Evolutionary conservation across 1,140 invertebrate species (phyloP), one percentile per base, ranked within the genome.

Genomic region (Meloidogyne chitwoodi): DNA sequence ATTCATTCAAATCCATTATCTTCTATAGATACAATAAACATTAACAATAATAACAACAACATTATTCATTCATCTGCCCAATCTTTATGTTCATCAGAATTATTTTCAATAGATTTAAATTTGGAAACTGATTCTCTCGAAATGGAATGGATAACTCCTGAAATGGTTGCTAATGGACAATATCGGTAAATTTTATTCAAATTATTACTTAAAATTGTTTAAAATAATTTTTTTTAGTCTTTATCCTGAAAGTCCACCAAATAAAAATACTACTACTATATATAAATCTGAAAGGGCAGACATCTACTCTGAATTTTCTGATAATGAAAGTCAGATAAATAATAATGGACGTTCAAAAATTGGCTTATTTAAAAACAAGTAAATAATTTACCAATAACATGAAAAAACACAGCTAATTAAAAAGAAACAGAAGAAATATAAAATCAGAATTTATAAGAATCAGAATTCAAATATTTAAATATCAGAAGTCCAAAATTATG

Each of bases 21-120:
- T n/a, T n/a, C n/a, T n/a, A n/a, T n/a, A n/a, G n/a, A n/a, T n/a
- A n/a, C n/a, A 0, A 27, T 62, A 26, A 19, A 38, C 2, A 56
- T 29, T 19, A 56, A n/a, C n/a, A n/a, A 80, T 10, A 48, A 48
- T 6, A 48, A 48, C 1, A 48, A 48, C 44, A 48, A 56, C n/a
- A 56, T 8, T 8, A 83, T 80, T 79, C 81, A 84, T 48, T 74
- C 76, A 8, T 85, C 84, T 19, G 85, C 87, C 79, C 83, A 85
- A 10, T 87, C 84, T 10, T 85, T 86, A 14, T 75, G 87, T 24
- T 85, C 85, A 3, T 87, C 85, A 14, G 84, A 87, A 77, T 31
- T 85, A 24, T 84, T 80, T 63, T 87, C 85, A 8, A 83, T 85
- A 56, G 85, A 85, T 71, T 61, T 82, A 16, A 87, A 81, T 41